Base-by-base conservation (phyloP, 2,888 invertebrate genomes). In the Napeogenes inachia region DNA sequence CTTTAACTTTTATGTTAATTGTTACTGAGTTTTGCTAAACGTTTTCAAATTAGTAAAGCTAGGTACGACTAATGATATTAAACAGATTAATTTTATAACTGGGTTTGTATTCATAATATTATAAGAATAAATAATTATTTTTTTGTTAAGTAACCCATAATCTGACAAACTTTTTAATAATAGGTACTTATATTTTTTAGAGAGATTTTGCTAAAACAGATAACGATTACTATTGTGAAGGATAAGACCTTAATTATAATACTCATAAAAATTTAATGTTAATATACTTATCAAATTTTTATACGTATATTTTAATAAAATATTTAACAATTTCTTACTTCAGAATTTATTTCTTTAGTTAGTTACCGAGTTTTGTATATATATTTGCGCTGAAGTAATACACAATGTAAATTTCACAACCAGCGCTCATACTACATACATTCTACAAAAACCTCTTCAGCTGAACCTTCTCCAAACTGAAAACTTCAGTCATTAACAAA, bases 401-500 rank as follows among this genome's bases (percentile, higher is more conserved):
- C 21, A 50, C 50, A 50, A 50, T 50, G 30, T 2, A 50, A 50
- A 50, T 50, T 50, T 50, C 50, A 50, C 8, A 50, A 50, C 30
- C 50, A 50, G 30, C 8, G 30, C 50, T 50, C 30, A 21, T 50
- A 47, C 47, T 47, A 10, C 30, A 30, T 42, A 42, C 30, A 30
- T 50, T 57, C 42, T 42, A 59, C 62, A 62, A 59, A 56, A 56
- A 64, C 64, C 60, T 60, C 57, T 50, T 50, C 62, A 62, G 63
- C 64, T 64, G 50, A 61, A 57, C 35, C 60, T 59, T 63, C 65
- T 61, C 56, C 59, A 32, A 60, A 58, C 64, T 62, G 64, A 67
- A 67, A 72, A 72, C 65, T 72, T 69, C 65, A 57, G 67, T 69
- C 71, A 71, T 71, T 71, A 71, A 66, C 68, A 67, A 70, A 70